phyloP scores from a whole-genome alignment of 2,113 vertebrate species.

The Oxyruncus cristatus region DNA sequence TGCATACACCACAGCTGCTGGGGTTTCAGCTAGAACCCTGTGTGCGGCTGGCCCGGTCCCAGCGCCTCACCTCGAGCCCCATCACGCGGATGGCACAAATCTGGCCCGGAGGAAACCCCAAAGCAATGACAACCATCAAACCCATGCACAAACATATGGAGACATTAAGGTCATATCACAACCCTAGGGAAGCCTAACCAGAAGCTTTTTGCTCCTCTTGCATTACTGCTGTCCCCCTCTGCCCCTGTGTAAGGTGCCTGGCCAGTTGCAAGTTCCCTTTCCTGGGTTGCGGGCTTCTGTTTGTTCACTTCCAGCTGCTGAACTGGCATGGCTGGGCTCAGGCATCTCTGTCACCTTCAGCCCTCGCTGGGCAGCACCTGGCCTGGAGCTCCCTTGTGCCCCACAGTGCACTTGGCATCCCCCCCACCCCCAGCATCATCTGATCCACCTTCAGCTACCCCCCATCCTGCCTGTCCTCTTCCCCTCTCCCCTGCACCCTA shows the following conservation, averaged over 20 bases:
- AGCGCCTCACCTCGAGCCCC: fast-evolving
- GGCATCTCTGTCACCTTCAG: not conserved
- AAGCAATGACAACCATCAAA: not conserved
- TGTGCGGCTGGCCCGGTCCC: not conserved
- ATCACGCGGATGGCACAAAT: not conserved
- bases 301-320: not conserved
- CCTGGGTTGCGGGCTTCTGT: not conserved
- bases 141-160: not conserved
- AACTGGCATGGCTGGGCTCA: not conserved
- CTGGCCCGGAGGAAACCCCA: not conserved
- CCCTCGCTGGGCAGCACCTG: not conserved
- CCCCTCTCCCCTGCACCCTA: not conserved
- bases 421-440: fast-evolving
- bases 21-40: not conserved
- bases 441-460: not conserved
- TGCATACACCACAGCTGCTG: not conserved
- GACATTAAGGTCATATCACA: not conserved
- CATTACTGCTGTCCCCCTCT: not conserved
- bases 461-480: fast-evolving
- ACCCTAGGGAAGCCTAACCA: not conserved
- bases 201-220: not conserved
- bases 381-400: not conserved
- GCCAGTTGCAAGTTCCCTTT: not conserved
- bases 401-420: no score
- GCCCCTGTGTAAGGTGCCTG: not conserved